Conservation (phyloP, 2,888 invertebrate species). For the Drosophila maculinotata region DNA sequence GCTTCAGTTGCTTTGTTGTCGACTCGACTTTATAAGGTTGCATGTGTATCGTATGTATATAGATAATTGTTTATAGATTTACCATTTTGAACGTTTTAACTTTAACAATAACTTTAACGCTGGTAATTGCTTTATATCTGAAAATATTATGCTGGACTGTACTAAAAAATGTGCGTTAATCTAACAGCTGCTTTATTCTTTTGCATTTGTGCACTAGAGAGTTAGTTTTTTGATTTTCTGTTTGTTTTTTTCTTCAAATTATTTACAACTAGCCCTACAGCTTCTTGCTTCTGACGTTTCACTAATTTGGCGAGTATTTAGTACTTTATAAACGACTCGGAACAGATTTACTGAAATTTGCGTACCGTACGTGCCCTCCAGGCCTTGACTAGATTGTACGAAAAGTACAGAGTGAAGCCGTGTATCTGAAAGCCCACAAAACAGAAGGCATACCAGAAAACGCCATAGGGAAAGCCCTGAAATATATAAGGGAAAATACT, state of each 20-base stretch:
- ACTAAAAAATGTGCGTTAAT: slow-evolving; percentile 63
- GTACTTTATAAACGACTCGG: slow-evolving; percentile 34
- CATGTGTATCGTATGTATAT: slow-evolving; percentile 56
- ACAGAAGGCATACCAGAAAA: slow-evolving; percentile 97
- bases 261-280: slow-evolving; percentile 75
- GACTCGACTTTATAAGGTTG: slow-evolving; percentile 71
- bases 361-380: slow-evolving; percentile 92
- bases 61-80: slow-evolving; percentile 52
- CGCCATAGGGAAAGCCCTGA: slow-evolving; percentile 95
- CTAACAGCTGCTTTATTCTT: slow-evolving; percentile 66
- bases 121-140: slow-evolving; percentile 36
- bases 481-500: background rate
- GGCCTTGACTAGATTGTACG: slow-evolving; percentile 92
- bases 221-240: slow-evolving; percentile 30
- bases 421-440: slow-evolving; percentile 95
- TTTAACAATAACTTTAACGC: slow-evolving; percentile 77
- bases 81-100: slow-evolving; percentile 63
- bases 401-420: slow-evolving; percentile 93
- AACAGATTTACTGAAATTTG: slow-evolving; percentile 87
- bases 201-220: slow-evolving; percentile 68
- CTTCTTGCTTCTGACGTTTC: slow-evolving; percentile 47
- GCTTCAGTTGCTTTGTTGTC: slow-evolving; percentile 75
- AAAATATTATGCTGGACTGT: slow-evolving; percentile 43
- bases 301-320: slow-evolving; percentile 78
- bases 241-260: slow-evolving; percentile 56